Evolutionary conservation across 2,888 invertebrate species (phyloP).

Genomic region (Strigamia crassipes): DNA sequence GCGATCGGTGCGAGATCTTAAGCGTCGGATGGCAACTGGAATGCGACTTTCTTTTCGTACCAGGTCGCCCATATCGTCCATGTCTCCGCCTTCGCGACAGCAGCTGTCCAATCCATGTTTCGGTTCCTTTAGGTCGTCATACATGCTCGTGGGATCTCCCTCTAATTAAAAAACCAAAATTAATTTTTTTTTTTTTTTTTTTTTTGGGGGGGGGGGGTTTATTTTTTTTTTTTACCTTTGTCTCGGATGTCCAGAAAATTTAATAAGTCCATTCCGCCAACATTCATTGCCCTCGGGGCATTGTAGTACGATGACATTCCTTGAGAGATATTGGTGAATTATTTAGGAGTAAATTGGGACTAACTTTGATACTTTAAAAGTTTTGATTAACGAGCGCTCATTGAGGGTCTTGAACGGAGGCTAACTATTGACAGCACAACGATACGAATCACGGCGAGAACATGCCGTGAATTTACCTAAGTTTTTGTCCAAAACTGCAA

Average conservation of each 20-base stretch:
- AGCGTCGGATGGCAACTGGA: neutral
- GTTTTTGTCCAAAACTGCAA: neutral
- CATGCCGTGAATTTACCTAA: neutral
- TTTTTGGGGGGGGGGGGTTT: too few relatives aligned
- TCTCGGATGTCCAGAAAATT: constrained; percentile 25
- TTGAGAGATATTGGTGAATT: neutral
- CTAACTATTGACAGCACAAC: neutral
- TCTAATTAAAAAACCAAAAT: neutral
- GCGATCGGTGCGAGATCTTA: constrained; percentile 2
- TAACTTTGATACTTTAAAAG: neutral
- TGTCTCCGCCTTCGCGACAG: neutral
- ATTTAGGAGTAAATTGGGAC: neutral
- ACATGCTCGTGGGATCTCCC: constrained; percentile 10
- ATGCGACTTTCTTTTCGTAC: constrained; percentile 14
- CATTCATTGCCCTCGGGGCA: constrained; percentile 17
- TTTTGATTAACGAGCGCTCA: neutral
- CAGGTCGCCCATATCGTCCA: constrained; percentile 22
- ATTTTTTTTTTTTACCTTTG: neutral
- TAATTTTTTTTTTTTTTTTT: neutral
- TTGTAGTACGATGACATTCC: neutral
- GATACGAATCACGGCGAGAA: neutral
- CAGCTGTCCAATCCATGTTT: constrained; percentile 16
- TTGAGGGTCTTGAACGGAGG: neutral
- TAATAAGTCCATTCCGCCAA: constrained; percentile 26
- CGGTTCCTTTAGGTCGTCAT: constrained; percentile 34